Base-by-base conservation (phyloP, 2,888 invertebrate genomes). In the Heliconius sara region DNA sequence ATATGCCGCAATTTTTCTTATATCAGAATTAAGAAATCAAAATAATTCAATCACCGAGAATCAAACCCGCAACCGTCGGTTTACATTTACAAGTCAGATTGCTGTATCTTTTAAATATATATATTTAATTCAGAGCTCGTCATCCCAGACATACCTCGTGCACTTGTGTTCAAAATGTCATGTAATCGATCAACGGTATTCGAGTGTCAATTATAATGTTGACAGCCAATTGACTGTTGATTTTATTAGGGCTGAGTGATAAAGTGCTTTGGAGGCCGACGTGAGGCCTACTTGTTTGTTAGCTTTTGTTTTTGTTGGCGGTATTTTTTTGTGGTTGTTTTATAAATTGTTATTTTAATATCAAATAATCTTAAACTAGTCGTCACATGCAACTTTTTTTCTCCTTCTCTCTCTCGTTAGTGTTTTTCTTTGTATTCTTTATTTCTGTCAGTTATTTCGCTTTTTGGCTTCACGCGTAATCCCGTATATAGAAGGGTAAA, bases 141-240 rank as follows among this genome's bases (percentile, higher is more conserved):
- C 34, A 30, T 12, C 5, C 12, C 68, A 22, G 22, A n/a, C 39
- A 68, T 68, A 68, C 13, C 5, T 9, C 27, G n/a, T 39, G 34
- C 60, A 63, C 16, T 63, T 63, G 74, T 30, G 63, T 57, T 27
- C 74, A 74, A 63, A n/a, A 39, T 39, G 75, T 73, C 72, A 57
- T 75, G 65, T 65, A 65, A 74, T 65, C 43, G 74, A 39, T 65
- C 63, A 75, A 75, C 75, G 63, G 65, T 60, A 43, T 63, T 75
- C 75, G 47, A 75, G 75, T 75, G 75, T 75, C 75, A 75, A 75
- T 75, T 75, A 75, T 75, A 65, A 75, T 75, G 75, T 27, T 65
- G 75, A 63, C 75, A 65, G 27, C 39, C 43, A 43, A 63, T 75
- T 75, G 39, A 75, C 63, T 65, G 19, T 65, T 63, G 75, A 75